A percentile compares a stretch with the other conserved stretches of the same genome.
These are phyloP conservation scores for Coleophora flavipennella DNA, from an alignment of 2,888 invertebrate species.

Conservation along the genomic window DNA sequence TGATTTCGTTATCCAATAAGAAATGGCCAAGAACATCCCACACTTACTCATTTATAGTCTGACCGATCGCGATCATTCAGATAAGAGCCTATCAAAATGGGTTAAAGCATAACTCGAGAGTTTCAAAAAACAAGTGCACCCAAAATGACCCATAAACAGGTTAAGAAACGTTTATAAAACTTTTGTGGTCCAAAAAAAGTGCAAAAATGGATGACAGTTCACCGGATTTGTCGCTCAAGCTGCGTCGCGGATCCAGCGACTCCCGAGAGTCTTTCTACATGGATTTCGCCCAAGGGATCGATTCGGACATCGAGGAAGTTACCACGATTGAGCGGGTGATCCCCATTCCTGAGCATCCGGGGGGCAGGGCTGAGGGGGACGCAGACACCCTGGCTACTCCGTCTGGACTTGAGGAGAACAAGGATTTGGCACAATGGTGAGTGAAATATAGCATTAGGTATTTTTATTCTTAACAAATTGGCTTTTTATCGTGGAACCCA, in stretches of 20 bases:
- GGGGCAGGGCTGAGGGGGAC: conserved; percentile 57
- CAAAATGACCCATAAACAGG: conserved; percentile 35
- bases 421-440: conserved; percentile 64
- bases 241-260: conserved; percentile 88
- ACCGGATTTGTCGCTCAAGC: conserved; percentile 87
- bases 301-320: conserved; percentile 91
- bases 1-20: conserved; percentile 1
- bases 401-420: conserved; percentile 62
- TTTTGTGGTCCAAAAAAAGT: not conserved
- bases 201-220: conserved; percentile 80
- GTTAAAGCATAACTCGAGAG: conserved; percentile 21
- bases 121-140: too few relatives aligned
- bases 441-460: too few relatives aligned
- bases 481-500: too few relatives aligned
- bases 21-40: conserved; percentile 12
- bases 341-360: conserved; percentile 53
- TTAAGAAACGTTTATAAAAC: conserved; percentile 24
- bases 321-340: conserved; percentile 76
- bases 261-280: conserved; percentile 91
- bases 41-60: not conserved
- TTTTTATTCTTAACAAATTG: too few relatives aligned
- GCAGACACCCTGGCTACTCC: conserved; percentile 65
- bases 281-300: conserved; percentile 93
- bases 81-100: conserved; percentile 14
- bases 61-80: not conserved